Conservation (phyloP, 2,797 vertebrate genomes). For the Sylvia borin region DNA sequence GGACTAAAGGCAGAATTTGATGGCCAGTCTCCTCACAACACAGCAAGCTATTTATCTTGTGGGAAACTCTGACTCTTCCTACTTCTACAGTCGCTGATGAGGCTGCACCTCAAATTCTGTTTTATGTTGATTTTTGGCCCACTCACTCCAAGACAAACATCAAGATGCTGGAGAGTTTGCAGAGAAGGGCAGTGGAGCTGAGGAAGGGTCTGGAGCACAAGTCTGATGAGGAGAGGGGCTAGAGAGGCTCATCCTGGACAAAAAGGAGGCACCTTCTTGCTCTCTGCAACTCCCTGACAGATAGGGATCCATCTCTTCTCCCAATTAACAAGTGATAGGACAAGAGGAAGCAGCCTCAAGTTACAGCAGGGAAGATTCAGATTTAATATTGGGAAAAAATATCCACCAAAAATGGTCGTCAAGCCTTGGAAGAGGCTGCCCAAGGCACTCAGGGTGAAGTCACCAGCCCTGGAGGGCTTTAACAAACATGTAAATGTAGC, state of each 20-base stretch:
- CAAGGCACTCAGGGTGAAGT: not conserved
- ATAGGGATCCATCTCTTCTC: not conserved
- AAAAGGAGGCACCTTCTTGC: not conserved
- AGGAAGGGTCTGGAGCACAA: not conserved
- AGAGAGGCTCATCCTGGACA: not conserved
- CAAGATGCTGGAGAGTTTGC: not conserved
- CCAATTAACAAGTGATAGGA: not conserved
- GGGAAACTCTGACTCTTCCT: not conserved
- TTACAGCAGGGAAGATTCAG: not conserved
- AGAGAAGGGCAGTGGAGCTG: not conserved
- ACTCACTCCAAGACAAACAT: not conserved
- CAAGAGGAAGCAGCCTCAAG: not conserved
- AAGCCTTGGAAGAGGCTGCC: not conserved
- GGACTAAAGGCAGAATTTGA: not conserved
- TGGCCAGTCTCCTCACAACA: fast-evolving
- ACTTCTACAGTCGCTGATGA: not conserved
- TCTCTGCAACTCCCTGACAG: not conserved
- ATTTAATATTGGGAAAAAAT: not conserved
- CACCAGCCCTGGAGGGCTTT: not conserved
- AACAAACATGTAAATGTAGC: not conserved
- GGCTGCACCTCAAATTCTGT: not conserved
- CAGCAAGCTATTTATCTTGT: not conserved
- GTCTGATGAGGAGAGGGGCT: not conserved
- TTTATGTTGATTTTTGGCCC: not conserved
- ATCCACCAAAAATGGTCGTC: not conserved